Percentiles rank a stretch among this genome's conserved stretches.
Conservation (phyloP, 2,797 vertebrate genomes). For the Enteromius radiatus region DNA sequence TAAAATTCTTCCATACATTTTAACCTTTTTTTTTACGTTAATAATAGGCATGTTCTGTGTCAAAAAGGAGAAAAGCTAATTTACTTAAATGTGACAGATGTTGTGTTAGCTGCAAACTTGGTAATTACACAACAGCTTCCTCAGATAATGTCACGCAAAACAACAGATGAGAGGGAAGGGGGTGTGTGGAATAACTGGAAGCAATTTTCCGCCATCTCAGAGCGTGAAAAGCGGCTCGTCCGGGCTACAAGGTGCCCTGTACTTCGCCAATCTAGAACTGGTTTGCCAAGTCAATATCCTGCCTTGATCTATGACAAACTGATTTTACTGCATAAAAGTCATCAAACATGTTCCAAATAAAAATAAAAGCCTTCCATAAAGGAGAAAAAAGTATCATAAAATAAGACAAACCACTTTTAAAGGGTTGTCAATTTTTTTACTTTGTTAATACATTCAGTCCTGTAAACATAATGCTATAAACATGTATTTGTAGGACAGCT, state of each 20-base stretch:
- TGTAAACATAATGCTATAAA: neutral
- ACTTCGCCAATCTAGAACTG: neutral
- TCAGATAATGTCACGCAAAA: conserved; percentile 24
- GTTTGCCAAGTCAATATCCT: neutral
- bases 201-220: conserved; percentile 23
- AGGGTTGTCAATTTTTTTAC: neutral
- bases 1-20: neutral
- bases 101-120: conserved; percentile 9
- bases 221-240: conserved; percentile 13
- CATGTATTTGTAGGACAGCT: neutral
- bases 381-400: neutral
- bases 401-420: neutral
- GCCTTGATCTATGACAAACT: neutral
- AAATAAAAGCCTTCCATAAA: neutral
- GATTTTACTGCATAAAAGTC: neutral
- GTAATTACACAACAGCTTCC: conserved; percentile 13
- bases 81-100: conserved; percentile 23
- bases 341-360: neutral
- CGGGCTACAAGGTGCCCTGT: neutral
- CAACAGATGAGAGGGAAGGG: conserved; percentile 22
- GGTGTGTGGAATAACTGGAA: conserved; percentile 17
- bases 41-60: neutral
- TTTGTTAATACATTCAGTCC: neutral
- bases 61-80: neutral
- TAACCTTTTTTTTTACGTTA: too few relatives aligned